Percentiles rank a stretch among this genome's conserved stretches.
phyloP scores from a whole-genome alignment of 2,797 vertebrate genomes.

The Labroides dimidiatus region DNA sequence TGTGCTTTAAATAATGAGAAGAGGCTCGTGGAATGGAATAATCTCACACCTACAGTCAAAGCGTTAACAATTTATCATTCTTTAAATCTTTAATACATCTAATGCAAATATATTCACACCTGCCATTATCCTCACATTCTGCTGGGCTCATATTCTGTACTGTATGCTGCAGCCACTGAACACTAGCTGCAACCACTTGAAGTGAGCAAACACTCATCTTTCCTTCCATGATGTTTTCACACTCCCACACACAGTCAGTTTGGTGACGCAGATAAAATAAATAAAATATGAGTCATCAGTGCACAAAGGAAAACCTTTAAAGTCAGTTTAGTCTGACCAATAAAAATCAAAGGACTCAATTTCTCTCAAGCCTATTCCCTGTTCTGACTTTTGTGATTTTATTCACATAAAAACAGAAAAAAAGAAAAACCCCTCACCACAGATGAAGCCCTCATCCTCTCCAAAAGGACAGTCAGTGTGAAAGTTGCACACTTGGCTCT shows the following conservation, averaged over 20 bases:
- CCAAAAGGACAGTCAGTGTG: slow-evolving; percentile 85
- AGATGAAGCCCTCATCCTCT: slow-evolving; percentile 84
- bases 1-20: slow-evolving; percentile 14
- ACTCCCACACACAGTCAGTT: slow-evolving; percentile 5
- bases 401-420: neutral
- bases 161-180: slow-evolving; percentile 10
- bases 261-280: slow-evolving; percentile 14
- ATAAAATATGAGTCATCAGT: slow-evolving; percentile 1
- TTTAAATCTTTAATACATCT: slow-evolving; percentile 65
- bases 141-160: slow-evolving; percentile 5
- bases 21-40: slow-evolving; percentile 40
- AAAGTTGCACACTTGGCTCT: slow-evolving; percentile 87
- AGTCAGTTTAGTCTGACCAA: neutral
- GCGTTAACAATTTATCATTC: slow-evolving; percentile 55
- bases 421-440: slow-evolving; percentile 83
- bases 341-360: neutral
- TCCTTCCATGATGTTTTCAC: slow-evolving; percentile 13
- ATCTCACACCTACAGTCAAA: slow-evolving; percentile 55
- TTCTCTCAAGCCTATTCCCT: neutral
- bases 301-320: slow-evolving; percentile 3
- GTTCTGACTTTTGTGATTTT: neutral
- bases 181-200: slow-evolving; percentile 19
- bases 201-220: neutral
- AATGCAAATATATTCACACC: slow-evolving; percentile 60
- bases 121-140: slow-evolving; percentile 37